Base-by-base conservation (phyloP, 2,888 invertebrate genomes). In the Lathronympha strigana region DNA sequence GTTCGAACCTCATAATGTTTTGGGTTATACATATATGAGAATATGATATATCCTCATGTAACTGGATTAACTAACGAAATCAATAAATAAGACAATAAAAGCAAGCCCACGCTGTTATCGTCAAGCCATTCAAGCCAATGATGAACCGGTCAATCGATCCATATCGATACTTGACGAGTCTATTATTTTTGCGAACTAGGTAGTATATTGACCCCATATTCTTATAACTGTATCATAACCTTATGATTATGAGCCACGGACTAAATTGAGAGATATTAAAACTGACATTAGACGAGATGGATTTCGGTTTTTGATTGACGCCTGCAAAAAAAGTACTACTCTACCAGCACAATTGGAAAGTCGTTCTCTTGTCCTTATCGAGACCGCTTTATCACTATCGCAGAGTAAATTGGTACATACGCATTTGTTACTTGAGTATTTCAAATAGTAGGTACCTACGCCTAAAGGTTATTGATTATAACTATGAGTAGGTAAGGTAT, bases 151-250 rank as follows among this genome's bases (percentile, higher is more conserved):
- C 33, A 36, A 47, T 64, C 45, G 50, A 57, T 62, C 25, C 8
- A 54, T 33, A 62, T 54, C 51, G 33, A 38, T 31, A 51, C 19
- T 28, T 45, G 50, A 63, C 58, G 50, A 23, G 53, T 69, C 47
- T 40, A 68, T 68, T 68, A 50, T 62, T 64, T 50, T 60, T 45
- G 13, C 23, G 40, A 60, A 54, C 58, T 51, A 58, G 71, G 53
- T 51, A 58, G 71, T 66, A 63, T 69, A 61, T 63, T 68, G 68
- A 67, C 71, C 68, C 54, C 68, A 36, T 61, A 38, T 54, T 54
- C 21, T 43, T 17, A 21, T 66, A 69, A 66, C 67, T 60, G 69
- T 67, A 63, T 47, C 25, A 25, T 40, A 66, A 66, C 58, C 67
- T 67, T 61, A 40, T 38, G 61, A 60, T 67, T 61, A 40, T 38